These are phyloP conservation scores for Drosophila vallismaia DNA, from an alignment of 2,888 invertebrate genomes.

Conservation along the genomic window DNA sequence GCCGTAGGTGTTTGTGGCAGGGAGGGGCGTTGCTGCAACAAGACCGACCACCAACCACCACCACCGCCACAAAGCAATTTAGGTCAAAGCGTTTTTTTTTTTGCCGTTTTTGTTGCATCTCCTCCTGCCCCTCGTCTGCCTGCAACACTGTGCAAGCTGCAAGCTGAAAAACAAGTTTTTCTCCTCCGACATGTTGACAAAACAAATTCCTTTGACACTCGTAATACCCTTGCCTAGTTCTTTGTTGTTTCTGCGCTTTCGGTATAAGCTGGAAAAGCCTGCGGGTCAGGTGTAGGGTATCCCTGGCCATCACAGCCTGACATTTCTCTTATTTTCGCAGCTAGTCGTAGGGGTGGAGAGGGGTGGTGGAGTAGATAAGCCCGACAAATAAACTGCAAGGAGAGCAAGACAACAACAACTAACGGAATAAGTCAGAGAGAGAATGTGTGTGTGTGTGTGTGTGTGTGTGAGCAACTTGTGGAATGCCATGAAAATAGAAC, in stretches of 20 bases:
- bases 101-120: background rate
- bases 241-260: too few species aligned
- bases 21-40: background rate
- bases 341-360: background rate
- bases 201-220: slow-evolving; percentile 24
- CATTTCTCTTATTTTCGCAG: background rate
- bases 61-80: slow-evolving; percentile 43
- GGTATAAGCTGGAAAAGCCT: too few species aligned
- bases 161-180: slow-evolving; percentile 33
- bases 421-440: slow-evolving; percentile 12
- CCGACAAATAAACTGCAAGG: slow-evolving; percentile 36
- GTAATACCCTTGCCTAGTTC: background rate
- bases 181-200: slow-evolving; percentile 30
- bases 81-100: slow-evolving; percentile 50
- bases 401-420: slow-evolving; percentile 20
- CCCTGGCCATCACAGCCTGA: too few species aligned
- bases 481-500: slow-evolving; percentile 61
- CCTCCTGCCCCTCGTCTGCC: too few species aligned
- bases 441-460: background rate
- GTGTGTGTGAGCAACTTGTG: slow-evolving; percentile 58
- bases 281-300: too few species aligned
- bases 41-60: background rate
- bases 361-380: slow-evolving; percentile 48
- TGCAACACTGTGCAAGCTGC: slow-evolving; percentile 1
- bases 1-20: background rate